Evolutionary conservation across 1,140 invertebrate genomes (phyloP).

Genomic region (Nautilus pompilius): DNA sequence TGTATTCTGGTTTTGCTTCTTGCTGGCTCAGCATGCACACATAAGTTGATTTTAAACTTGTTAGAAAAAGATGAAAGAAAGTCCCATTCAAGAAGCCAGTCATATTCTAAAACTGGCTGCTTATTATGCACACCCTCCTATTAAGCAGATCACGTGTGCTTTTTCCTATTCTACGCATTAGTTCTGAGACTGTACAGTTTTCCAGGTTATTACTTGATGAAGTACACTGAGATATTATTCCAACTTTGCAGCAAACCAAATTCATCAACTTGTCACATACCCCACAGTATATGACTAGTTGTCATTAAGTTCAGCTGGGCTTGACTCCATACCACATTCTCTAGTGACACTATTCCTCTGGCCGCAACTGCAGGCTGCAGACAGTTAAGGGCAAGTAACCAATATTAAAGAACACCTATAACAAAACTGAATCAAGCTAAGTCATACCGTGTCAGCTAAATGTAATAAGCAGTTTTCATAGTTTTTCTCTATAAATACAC

Average conservation of each 20-base stretch:
- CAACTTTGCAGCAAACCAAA: neutral
- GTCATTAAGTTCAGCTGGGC: slow-evolving; percentile 26
- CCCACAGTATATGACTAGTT: slow-evolving; percentile 25
- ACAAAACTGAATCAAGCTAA: neutral
- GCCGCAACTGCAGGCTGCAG: slow-evolving; percentile 25
- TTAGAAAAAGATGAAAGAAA: too few species aligned
- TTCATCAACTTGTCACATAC: slow-evolving; percentile 16
- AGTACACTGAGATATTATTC: neutral
- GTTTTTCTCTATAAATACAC: neutral
- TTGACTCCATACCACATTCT: slow-evolving; percentile 26
- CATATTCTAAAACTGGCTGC: neutral
- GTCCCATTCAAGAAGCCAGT: neutral
- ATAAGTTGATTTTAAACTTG: too few species aligned
- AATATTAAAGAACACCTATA: neutral
- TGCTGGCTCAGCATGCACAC: too few species aligned
- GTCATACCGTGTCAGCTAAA: neutral
- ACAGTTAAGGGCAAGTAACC: slow-evolving; percentile 3
- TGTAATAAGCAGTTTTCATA: neutral
- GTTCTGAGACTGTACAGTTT: neutral
- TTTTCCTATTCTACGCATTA: neutral
- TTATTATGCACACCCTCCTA: too few species aligned
- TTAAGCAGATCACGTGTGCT: too few species aligned
- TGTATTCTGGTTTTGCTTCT: too few species aligned
- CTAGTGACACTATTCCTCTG: slow-evolving; percentile 26
- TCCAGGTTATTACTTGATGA: neutral